Base-by-base conservation (phyloP, 1,140 invertebrate genomes). In the Bombus polaris region DNA sequence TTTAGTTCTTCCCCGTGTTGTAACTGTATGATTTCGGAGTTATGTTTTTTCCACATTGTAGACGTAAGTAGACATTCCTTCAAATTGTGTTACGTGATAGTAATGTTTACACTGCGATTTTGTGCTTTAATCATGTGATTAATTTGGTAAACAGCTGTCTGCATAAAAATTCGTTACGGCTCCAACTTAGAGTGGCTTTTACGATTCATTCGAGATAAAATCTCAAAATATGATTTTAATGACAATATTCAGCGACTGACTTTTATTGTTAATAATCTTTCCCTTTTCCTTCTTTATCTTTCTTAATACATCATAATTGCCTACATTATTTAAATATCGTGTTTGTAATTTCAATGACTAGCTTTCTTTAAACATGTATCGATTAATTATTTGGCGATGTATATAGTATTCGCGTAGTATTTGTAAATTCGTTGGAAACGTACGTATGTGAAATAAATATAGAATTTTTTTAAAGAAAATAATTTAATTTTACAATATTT, bases 171-270 rank as follows among this genome's bases (percentile, higher is more conserved):
- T 39, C 6, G 4, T 44, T 13, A 22, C 18, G 10, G 22, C 8
- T 70, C 22, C 37, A 9, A 37, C 18, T 70, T 13, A 1, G 0
- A 39, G 9, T 59, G 37, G 39, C 18, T 53, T 22, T 22, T 35
- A 18, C 44, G 12, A 47, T 73, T 65, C 62, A 47, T 44, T 35
- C 25, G 53, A 42, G 71, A 66, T 75, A 76, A 83, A 82, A 53
- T 28, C 5, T 75, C 2, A 25, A 53, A 74, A 53, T n/a, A 47
- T 1, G 4, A 9, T 32, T n/a, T n/a, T 25, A 28, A 22, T 47
- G 13, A 32, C 72, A 15, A 42, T n/a, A 73, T 28, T 25, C 2
- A 73, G 13, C 18, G 32, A 13, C 42, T 47, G 15, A 22, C 13
- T 22, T 44, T 73, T 44, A 9, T 1, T 28, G 28, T 5, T 73